phyloP scores from a whole-genome alignment of 2,113 vertebrate genomes.

The Alethe diademata region DNA sequence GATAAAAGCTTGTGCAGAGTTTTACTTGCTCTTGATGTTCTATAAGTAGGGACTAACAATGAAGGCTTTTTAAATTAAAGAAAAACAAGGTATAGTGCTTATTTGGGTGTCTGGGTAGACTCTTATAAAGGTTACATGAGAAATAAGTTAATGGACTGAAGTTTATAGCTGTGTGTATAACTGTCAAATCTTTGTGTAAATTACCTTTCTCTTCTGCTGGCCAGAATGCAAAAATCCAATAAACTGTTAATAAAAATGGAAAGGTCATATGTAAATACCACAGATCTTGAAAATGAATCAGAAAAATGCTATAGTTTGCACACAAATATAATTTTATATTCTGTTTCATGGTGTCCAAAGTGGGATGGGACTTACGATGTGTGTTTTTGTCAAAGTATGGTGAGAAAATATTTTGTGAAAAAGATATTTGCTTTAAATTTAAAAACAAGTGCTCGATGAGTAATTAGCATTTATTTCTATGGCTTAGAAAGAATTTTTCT shows the following conservation, averaged over 20 bases:
- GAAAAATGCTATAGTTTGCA: constrained; percentile 67
- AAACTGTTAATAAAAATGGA: constrained; percentile 81
- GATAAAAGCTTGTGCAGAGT: not conserved
- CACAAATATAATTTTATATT: constrained; percentile 66
- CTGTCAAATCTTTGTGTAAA: constrained; percentile 80
- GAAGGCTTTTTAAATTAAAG: constrained; percentile 49
- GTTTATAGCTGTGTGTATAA: constrained; percentile 77
- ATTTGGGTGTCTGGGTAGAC: constrained; percentile 61
- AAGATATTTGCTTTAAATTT: constrained; percentile 45
- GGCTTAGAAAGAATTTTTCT: constrained; percentile 45
- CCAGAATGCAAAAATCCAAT: constrained; percentile 78
- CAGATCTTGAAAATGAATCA: constrained; percentile 73
- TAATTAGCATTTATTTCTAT: constrained; percentile 62
- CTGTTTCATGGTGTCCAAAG: constrained; percentile 54
- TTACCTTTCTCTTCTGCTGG: constrained; percentile 74
- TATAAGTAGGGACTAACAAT: not conserved
- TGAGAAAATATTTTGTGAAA: constrained; percentile 44
- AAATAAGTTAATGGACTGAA: constrained; percentile 76
- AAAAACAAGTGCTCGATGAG: constrained; percentile 40
- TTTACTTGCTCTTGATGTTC: constrained; percentile 40
- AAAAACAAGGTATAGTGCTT: constrained; percentile 51
- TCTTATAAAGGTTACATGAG: constrained; percentile 70
- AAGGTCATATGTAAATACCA: constrained; percentile 82
- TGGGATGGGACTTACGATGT: constrained; percentile 2
- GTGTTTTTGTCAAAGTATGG: not conserved